A percentile compares a stretch with the other conserved stretches of the same genome.
phyloP scores from a whole-genome alignment of 2,888 invertebrate genomes.

The Drosophila imparisetae region DNA sequence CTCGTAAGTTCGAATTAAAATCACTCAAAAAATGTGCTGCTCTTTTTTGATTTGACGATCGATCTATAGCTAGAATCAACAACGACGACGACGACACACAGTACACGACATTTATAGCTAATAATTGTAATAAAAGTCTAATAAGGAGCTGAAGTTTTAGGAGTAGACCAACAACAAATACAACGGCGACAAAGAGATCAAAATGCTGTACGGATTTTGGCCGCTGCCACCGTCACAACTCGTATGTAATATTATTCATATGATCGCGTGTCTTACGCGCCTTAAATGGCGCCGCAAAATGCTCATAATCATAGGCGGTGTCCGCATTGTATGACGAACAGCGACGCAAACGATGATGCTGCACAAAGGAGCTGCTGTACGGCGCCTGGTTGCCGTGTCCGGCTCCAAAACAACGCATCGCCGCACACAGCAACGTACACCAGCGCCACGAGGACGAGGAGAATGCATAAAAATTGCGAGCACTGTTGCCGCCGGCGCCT shows the following conservation, averaged over 20 bases:
- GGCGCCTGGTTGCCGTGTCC: constrained; percentile 74
- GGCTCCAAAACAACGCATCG: constrained; percentile 84
- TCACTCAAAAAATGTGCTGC: constrained; percentile 75
- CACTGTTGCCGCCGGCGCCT: constrained; percentile 22
- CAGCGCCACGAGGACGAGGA: constrained; percentile 84
- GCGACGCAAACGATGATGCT: constrained; percentile 78
- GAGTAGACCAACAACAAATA: constrained; percentile 56
- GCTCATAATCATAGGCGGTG: constrained; percentile 80
- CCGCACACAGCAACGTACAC: constrained; percentile 84
- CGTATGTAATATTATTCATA: constrained; percentile 84
- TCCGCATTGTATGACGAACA: constrained; percentile 80
- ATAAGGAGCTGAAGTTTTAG: constrained; percentile 60
- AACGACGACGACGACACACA: constrained; percentile 61
- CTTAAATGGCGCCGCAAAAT: constrained; percentile 82
- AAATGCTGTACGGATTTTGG: constrained; percentile 53
- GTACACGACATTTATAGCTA: constrained; percentile 68
- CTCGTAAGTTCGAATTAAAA: constrained; percentile 67
- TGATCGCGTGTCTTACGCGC: constrained; percentile 83
- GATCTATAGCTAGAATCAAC: constrained; percentile 51
- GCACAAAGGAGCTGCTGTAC: constrained; percentile 80
- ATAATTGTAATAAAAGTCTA: constrained; percentile 73
- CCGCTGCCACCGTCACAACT: constrained; percentile 84
- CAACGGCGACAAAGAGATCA: constrained; percentile 75
- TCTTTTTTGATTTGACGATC: constrained; percentile 55
- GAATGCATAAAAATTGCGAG: constrained; percentile 81